phyloP scores from a whole-genome alignment of 1,140 invertebrate species.

The Odontomachus brunneus region DNA sequence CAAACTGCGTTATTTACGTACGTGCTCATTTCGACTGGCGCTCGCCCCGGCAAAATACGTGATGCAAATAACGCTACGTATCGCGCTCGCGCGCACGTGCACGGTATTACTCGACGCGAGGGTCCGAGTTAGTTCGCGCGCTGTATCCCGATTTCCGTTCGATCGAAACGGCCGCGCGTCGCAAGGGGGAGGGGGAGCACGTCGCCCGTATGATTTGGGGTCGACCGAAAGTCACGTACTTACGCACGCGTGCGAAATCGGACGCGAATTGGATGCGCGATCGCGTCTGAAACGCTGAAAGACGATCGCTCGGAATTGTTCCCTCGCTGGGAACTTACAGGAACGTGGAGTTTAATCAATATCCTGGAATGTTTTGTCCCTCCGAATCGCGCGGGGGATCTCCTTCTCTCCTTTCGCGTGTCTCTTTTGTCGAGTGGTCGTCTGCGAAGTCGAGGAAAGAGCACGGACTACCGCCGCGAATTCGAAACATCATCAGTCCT shows the following conservation, averaged over 20 bases:
- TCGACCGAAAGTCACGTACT: constrained; percentile 4
- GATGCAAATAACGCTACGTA: constrained; percentile 5
- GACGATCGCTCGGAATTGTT: constrained; percentile 44
- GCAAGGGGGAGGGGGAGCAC: no score
- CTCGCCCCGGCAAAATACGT: not conserved
- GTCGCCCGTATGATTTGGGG: not conserved
- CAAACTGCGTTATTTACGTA: constrained; percentile 28
- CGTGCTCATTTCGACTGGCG: constrained; percentile 8
- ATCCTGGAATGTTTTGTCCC: constrained; percentile 30
- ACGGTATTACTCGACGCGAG: not conserved
- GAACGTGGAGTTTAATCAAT: constrained; percentile 45
- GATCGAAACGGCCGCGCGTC: not conserved
- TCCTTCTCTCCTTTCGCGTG: constrained; percentile 36
- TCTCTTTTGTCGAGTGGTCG: constrained; percentile 32
- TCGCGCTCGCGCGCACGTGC: not conserved
- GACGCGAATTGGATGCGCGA: not conserved
- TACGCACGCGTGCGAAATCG: constrained; percentile 25
- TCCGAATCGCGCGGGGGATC: constrained; percentile 13
- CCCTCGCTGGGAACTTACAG: not conserved
- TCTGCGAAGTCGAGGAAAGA: constrained; percentile 26
- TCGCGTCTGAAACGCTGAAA: constrained; percentile 9
- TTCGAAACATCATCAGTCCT: constrained; percentile 74
- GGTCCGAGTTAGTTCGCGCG: not conserved
- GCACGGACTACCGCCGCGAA: constrained; percentile 36
- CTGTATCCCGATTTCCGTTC: not conserved